These are phyloP conservation scores for Bombycilla garrulus DNA, from an alignment of 2,113 vertebrate species.

Conservation along the genomic window DNA sequence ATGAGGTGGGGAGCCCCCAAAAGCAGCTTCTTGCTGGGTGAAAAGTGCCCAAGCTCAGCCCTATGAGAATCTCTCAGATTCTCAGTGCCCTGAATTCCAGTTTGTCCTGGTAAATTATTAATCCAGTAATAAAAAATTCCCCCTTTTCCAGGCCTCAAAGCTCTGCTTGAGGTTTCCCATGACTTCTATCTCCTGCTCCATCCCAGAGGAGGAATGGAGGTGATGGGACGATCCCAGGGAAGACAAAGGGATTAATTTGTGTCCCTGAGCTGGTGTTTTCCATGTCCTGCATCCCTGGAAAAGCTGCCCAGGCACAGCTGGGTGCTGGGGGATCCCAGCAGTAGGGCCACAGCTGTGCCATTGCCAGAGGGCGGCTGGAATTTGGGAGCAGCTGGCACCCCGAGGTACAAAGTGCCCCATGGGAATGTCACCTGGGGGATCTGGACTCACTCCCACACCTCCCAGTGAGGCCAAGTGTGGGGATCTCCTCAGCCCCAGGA, in stretches of 20 bases:
- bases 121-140: slow-evolving; percentile 22
- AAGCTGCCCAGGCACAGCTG: neutral
- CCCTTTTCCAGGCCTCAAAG: neutral
- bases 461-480: neutral
- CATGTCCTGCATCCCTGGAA: neutral
- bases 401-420: neutral
- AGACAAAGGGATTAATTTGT: neutral
- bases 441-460: neutral
- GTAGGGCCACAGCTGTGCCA: fast-evolving
- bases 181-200: neutral
- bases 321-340: neutral
- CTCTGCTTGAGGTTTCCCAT: neutral
- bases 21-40: neutral
- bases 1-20: neutral
- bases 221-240: neutral
- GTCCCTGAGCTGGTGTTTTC: neutral
- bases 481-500: too few species aligned
- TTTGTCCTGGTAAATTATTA: slow-evolving; percentile 58
- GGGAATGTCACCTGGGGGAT: neutral
- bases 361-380: neutral
- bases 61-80: neutral
- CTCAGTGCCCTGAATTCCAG: neutral
- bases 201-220: neutral
- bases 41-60: neutral
- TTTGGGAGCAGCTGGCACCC: neutral